Evolutionary conservation across 1,140 invertebrate species (phyloP).

Genomic region (Brachionus asplanchnoidis): DNA sequence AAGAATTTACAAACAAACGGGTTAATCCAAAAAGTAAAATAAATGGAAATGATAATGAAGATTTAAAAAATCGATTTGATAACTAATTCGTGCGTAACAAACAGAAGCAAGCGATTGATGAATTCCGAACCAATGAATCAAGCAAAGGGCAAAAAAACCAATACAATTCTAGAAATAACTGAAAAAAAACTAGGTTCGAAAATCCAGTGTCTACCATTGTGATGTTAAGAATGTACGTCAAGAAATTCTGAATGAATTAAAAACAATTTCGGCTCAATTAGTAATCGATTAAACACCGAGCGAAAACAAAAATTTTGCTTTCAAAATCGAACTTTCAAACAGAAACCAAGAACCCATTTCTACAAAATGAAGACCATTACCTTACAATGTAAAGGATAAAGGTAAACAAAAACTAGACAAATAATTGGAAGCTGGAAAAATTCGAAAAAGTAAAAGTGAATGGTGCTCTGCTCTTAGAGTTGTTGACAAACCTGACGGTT

Average conservation of each 20-base stretch:
- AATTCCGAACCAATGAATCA: background rate
- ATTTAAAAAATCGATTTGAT: no score
- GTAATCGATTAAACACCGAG: constrained; percentile 5
- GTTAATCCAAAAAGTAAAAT: no score
- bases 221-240: background rate
- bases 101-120: background rate
- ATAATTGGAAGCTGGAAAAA: constrained; percentile 1
- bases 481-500: background rate
- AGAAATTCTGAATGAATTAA: background rate
- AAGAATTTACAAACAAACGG: no score
- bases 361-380: background rate
- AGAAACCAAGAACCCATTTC: background rate
- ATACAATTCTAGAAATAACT: background rate
- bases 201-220: background rate
- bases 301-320: constrained; percentile 18
- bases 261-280: background rate
- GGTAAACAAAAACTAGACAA: background rate
- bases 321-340: constrained; percentile 5
- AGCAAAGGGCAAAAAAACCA: background rate
- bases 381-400: background rate
- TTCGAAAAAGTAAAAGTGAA: background rate
- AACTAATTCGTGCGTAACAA: background rate
- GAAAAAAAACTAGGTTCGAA: background rate
- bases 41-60: no score
- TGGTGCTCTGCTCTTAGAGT: background rate